Evolutionary conservation across 2,888 invertebrate species (phyloP), one percentile per base, ranked within the genome.

Genomic region (Plebejus anna): DNA sequence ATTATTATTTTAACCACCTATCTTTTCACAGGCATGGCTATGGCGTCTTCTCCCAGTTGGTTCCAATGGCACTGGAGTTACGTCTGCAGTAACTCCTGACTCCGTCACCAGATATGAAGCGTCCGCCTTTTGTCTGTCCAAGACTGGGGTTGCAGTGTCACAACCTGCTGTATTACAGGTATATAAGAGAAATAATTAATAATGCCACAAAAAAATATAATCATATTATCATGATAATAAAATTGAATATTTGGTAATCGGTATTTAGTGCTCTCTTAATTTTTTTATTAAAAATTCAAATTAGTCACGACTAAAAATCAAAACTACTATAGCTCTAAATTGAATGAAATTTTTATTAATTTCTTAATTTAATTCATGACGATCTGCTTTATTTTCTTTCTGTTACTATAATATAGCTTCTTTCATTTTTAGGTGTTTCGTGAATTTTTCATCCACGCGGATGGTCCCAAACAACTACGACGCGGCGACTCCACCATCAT

Each of bases 391-490:
- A 55, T 16, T 55, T 55, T n/a, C 0, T 57, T 1, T 7, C 1
- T 42, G 38, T 38, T 4, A 38, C 0, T 38, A 38, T 32, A 32
- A 2, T 32, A 42, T 42, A 42, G 42, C 7, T 42, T 42, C 42
- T 42, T 42, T 7, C 7, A 9, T 5, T 2, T 38, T 32, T 95
- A 96, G 92, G 97, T 98, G 1, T 97, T 97, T 86, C 96, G 97
- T 77, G 96, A 96, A 6, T 96, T 97, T 88, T 97, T 97, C 88
- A 93, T 97, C 38, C 96, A 97, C 81, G 95, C 96, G 55, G 95
- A 95, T 77, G 88, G 95, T 28, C 96, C 97, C 0, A 95, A 95
- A 78, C 95, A 95, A 0, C 92, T 97, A 0, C 95, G 96, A 77
- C 92, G 96, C 1, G 96, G 95, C 0, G 97, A 97, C 88, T 87